Conservation (phyloP, 2,113 vertebrate species). For the Ceyx margarethae region DNA sequence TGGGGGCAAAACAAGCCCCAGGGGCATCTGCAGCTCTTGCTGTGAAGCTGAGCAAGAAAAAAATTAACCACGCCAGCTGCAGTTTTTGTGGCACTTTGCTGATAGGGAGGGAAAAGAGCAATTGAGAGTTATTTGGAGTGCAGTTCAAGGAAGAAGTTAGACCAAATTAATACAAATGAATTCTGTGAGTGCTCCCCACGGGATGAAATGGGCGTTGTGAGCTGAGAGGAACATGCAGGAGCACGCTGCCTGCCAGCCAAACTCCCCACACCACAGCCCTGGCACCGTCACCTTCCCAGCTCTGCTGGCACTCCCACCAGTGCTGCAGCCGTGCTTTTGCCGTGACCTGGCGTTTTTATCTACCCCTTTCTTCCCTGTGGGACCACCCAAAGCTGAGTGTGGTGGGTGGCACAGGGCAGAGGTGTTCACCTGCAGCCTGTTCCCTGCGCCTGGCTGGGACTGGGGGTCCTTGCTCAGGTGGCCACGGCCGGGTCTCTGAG, state of each 20-base stretch:
- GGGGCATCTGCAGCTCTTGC: neutral
- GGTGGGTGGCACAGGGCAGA: neutral
- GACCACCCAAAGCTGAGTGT: neutral
- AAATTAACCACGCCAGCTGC: neutral
- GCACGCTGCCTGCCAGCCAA: neutral
- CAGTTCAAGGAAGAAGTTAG: neutral
- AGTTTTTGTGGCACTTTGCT: neutral
- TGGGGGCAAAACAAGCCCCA: neutral
- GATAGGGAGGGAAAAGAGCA: neutral
- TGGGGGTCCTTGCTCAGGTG: fast-evolving
- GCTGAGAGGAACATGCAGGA: neutral
- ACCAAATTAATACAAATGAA: neutral
- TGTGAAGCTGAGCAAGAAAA: neutral
- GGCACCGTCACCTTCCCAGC: fast-evolving
- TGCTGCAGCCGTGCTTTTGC: neutral
- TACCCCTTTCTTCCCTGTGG: neutral
- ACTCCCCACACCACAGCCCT: neutral
- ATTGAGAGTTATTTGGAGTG: neutral
- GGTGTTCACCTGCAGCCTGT: fast-evolving
- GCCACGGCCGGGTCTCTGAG: fast-evolving
- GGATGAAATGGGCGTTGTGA: neutral
- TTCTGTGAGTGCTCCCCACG: neutral
- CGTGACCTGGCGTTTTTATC: fast-evolving
- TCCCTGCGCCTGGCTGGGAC: neutral
- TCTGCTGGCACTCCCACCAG: fast-evolving